Base-by-base conservation (phyloP, 2,797 vertebrate genomes). In the Syngnathus acus region DNA sequence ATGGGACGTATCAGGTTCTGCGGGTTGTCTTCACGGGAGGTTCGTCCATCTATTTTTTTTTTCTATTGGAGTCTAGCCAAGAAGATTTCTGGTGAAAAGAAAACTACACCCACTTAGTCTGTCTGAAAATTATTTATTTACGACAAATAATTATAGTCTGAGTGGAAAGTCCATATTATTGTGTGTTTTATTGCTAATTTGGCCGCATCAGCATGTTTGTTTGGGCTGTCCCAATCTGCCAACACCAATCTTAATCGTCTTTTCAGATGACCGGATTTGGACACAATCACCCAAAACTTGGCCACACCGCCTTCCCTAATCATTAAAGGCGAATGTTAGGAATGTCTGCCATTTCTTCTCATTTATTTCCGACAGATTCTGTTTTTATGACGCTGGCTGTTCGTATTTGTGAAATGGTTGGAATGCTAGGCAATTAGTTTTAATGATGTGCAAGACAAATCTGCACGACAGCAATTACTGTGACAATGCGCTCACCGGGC, bases 341-440 rank as follows among this genome's bases (percentile, higher is more conserved):
- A 90, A 90, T 89, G 86, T 84, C 89, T 85, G 77, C 80, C 75
- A 83, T 89, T 90, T 87, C 75, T 82, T 70, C 78, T 80, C 75
- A 78, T 91, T 88, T 84, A 86, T 88, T 84, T 88, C 83, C 47
- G 66, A 84, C 61, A 70, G 77, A 87, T 90, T 87, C 78, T 80
- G 81, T 68, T 86, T 89, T 89, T 87, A 86, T 87, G 75, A 86
- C 79, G 85, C 78, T 78, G 86, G 84, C 85, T 75, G 75, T 67
- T 51, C 88, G 89, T 91, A 84, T 90, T 91, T 89, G 78, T 74
- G 78, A 88, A 89, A 90, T 83, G 84, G 82, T 70, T 85, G 87
- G 90, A 91, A 92, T 91, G 90, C 6, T 75, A 87, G 84, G 88
- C 90, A 91, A 91, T 92, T 92, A 91, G 81, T 92, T 92, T 92